Base-by-base conservation (phyloP, 2,797 vertebrate genomes). In the Corythornis leucogaster region DNA sequence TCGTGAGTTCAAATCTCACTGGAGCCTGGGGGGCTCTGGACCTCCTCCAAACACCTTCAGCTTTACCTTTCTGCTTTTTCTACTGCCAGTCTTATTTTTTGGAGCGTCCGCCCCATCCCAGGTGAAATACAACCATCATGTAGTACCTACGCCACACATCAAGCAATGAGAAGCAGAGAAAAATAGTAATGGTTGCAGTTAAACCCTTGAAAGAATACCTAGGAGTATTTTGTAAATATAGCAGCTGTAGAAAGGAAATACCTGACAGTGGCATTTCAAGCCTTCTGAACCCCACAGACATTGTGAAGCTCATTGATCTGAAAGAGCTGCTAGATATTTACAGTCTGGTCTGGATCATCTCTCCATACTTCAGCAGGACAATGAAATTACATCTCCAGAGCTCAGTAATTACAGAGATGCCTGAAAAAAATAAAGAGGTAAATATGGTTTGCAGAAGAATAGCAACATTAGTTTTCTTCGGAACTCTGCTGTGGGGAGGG, bases 1-100 rank as follows among this genome's bases (percentile, higher is more conserved):
- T 97, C 96, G 95, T 97, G 97, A 97, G 96, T 97, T 97, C 97
- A 97, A 97, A 97, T 97, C 96, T 97, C 97, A 96, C 97, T 97
- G 96, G 96, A 96, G 96, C 96, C 96, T 95, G 3, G 12, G 21
- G 24, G 40, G 4, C 0, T 22, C 1, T 22, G 3, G 2, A 1
- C 1, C 8, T 53, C 59, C 20, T n/a, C 1, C 0, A 3, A 9
- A 5, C 1, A 40, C 1, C 0, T 0, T 0, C 0, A 4, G 8
- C 10, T 22, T 63, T 21, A 4, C 5, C 1, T 13, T 57, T 26
- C 11, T 55, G 4, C 0, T 31, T n/a, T 7, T 30, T 43, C 15
- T 3, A 3, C 1, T 19, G 2, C 4, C 30, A 3, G 1, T 2
- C 3, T 2, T 6, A 5, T 8, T 73, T 92, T 84, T 80, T 38